Base-by-base conservation (phyloP, 2,113 vertebrate genomes). In the Loxodonta africana region DNA sequence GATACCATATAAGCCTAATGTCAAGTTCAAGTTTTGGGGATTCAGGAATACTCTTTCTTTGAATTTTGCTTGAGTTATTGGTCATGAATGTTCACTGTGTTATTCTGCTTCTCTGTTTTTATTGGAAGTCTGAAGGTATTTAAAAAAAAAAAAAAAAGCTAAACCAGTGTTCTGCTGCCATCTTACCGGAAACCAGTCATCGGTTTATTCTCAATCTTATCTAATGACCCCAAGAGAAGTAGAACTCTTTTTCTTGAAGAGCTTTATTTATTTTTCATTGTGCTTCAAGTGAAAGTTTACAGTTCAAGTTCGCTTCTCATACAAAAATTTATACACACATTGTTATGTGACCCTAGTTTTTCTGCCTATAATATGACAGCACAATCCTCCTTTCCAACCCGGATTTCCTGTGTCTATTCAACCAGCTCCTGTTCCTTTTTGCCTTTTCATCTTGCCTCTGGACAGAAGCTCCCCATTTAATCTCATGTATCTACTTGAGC, bases 1-100 rank as follows among this genome's bases (percentile, higher is more conserved):
- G 30, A 77, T 92, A 62, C 17, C 62, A 53, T 62, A 12, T 85
- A 21, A 28, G 14, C 21, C 53, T 84, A 25, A 87, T 63, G 46
- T 37, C 30, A 83, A 21, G 21, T 85, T 21, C 28, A 91, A 51
- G 41, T 91, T 74, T 69, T 46, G 26, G 28, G 17, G 41, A 28
- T 93, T 76, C 48, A 93, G 33, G 20, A 86, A 90, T 53, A 93
- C 26, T 0, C 62, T 62, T 85, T 93, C 26, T 90, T 88, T 44
- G 73, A 88, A 81, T 76, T 96, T 91, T 88, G 21, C 51, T 90
- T 12, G 62, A 86, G 26, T n/a, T 87, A 5, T 93, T 88, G 82
- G 53, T 71, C 21, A 91, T 76, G 77, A 69, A 65, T 74, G 89
- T 83, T 94, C 94, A 37, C 92, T 96, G 96, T 95, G 26, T 78